Percentiles rank a stretch among this genome's conserved stretches.
Evolutionary conservation across 2,888 invertebrate species (phyloP).

Genomic region (Criorhina ranunculi): DNA sequence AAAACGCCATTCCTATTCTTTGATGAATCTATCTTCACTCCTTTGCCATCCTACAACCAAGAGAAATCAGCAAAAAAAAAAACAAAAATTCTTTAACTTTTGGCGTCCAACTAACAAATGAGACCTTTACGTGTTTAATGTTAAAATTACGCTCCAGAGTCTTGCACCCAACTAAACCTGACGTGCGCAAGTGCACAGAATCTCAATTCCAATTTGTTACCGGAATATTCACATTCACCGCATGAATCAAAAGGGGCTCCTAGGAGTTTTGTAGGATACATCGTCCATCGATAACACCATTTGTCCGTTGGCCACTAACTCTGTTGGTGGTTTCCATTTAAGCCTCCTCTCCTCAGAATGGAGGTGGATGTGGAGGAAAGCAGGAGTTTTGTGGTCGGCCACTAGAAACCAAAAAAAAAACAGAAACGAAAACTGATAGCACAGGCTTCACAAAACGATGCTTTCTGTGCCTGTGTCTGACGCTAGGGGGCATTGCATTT

Average conservation of each 20-base stretch:
- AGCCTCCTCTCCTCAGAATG: slow-evolving; percentile 3
- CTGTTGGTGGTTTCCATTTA: slow-evolving; percentile 53
- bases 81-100: slow-evolving; percentile 45
- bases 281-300: slow-evolving; percentile 54
- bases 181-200: slow-evolving; percentile 57
- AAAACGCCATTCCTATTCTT: no score
- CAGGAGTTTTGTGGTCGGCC: slow-evolving; percentile 28
- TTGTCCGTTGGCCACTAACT: slow-evolving; percentile 55
- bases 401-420: slow-evolving; percentile 12
- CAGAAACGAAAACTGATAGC: no score
- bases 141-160: slow-evolving; percentile 37
- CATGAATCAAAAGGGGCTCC: slow-evolving; percentile 49
- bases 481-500: slow-evolving; percentile 75
- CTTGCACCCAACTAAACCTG: background rate
- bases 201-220: slow-evolving; percentile 60
- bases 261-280: slow-evolving; percentile 44
- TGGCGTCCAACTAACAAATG: slow-evolving; percentile 54
- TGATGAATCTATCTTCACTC: no score
- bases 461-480: slow-evolving; percentile 40
- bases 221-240: slow-evolving; percentile 64
- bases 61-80: no score
- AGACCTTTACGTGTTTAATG: slow-evolving; percentile 52
- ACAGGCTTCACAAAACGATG: slow-evolving; percentile 14
- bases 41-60: background rate
- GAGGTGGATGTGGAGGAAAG: background rate